Evolutionary conservation across 2,888 invertebrate species (phyloP).

Genomic region (Lamellibrachia columna): DNA sequence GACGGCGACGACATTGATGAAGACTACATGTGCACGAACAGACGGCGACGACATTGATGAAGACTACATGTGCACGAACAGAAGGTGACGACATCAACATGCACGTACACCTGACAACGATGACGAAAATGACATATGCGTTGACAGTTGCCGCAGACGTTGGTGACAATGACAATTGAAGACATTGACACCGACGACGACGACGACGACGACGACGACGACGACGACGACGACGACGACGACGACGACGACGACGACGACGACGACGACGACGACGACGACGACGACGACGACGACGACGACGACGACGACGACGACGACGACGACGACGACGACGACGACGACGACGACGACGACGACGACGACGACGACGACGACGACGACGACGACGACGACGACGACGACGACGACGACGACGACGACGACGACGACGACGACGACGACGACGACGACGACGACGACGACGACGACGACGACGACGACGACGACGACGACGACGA

Average conservation of each 20-base stretch:
- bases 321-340: no score
- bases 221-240: background rate
- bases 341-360: no score
- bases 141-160: background rate
- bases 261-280: no score
- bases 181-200: background rate
- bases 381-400: no score
- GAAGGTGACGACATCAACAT: background rate
- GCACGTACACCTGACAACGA: background rate
- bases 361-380: no score
- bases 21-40: background rate
- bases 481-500: background rate
- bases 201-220: no score
- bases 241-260: no score
- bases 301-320: no score
- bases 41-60: background rate
- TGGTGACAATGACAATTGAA: background rate
- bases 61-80: background rate
- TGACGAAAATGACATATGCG: background rate
- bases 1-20: no score
- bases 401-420: background rate
- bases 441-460: background rate
- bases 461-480: no score
- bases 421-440: no score
- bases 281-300: no score